Percentiles rank a stretch among this genome's conserved stretches.
Conservation (phyloP, 2,113 vertebrate species). For the Pseudopodoces humilis region DNA sequence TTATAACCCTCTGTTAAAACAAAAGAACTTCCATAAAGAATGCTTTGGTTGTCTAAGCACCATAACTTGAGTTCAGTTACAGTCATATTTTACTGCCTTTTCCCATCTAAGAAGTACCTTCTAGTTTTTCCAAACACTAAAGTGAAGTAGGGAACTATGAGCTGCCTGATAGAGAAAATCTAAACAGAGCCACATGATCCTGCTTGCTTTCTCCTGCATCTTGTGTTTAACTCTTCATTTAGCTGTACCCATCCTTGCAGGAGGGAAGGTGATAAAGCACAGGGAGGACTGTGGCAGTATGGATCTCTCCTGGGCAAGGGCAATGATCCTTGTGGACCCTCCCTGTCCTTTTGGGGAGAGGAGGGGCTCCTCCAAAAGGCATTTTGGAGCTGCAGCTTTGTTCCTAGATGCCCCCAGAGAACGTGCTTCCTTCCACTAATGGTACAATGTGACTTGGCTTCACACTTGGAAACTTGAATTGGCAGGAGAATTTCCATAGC, state of each 20-base stretch:
- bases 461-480: not conserved
- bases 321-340: not conserved
- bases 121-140: not conserved
- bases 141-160: not conserved
- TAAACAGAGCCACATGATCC: not conserved
- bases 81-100: not conserved
- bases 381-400: not conserved
- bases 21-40: not conserved
- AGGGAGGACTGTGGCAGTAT: not conserved
- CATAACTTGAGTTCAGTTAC: not conserved
- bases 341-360: not conserved
- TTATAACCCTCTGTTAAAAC: not conserved
- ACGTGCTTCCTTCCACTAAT: not conserved
- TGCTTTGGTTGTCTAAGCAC: not conserved
- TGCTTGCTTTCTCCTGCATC: not conserved
- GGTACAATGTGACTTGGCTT: not conserved
- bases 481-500: not conserved
- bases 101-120: not conserved
- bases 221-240: not conserved
- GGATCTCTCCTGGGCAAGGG: not conserved
- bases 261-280: not conserved
- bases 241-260: not conserved
- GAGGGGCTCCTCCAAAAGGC: not conserved
- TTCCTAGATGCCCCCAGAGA: not conserved
- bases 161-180: not conserved